Evolutionary conservation across 2,797 vertebrate species (phyloP).

Genomic region (Acipenser ruthenus): DNA sequence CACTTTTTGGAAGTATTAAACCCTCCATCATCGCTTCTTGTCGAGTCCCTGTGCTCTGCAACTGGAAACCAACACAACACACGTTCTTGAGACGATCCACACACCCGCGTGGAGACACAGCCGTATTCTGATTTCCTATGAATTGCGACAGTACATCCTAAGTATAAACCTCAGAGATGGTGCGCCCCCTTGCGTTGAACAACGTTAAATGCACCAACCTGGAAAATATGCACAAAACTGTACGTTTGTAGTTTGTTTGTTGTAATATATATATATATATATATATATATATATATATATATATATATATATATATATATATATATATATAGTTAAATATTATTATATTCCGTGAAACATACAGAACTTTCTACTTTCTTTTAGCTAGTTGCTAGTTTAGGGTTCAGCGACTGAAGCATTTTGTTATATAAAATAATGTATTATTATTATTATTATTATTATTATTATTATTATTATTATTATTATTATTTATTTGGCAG

Average conservation of each 20-base stretch:
- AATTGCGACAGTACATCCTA: not conserved
- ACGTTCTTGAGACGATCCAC: not conserved
- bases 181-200: constrained; percentile 32
- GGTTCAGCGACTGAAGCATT: too few species aligned
- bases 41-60: not conserved
- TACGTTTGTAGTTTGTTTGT: too few species aligned
- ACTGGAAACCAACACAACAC: not conserved
- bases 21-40: not conserved
- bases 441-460: too few species aligned
- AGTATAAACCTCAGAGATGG: too few species aligned
- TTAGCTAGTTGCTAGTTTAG: too few species aligned
- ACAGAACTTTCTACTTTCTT: too few species aligned
- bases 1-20: constrained; percentile 23
- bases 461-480: too few species aligned
- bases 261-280: constrained; percentile 38
- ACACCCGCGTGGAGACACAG: not conserved
- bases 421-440: too few species aligned
- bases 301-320: too few species aligned
- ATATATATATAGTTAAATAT: too few species aligned
- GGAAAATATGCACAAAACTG: not conserved
- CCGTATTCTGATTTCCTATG: constrained; percentile 32
- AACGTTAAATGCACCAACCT: constrained; percentile 12
- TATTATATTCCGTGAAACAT: too few species aligned
- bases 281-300: constrained; percentile 31
- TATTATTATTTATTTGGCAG: too few species aligned